Percentiles rank a stretch among this genome's conserved stretches.
Evolutionary conservation across 2,113 vertebrate species (phyloP).

Genomic region (Fulmarus glacialis): DNA sequence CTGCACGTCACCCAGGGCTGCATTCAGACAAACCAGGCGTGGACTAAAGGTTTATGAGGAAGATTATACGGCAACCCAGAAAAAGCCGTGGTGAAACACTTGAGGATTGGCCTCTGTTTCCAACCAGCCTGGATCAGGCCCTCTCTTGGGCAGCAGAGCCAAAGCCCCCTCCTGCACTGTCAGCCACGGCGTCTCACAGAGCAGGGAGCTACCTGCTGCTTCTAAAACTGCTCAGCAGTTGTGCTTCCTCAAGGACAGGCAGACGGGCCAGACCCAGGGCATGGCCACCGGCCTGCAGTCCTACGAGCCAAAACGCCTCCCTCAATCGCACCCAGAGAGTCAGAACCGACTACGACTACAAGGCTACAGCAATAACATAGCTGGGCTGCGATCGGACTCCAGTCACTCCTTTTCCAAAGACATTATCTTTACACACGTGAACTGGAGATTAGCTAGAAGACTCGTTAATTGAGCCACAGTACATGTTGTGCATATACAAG

Average conservation of each 20-base stretch:
- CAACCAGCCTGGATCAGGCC: not conserved
- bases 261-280: not conserved
- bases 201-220: not conserved
- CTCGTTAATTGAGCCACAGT: not conserved
- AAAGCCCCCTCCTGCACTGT: not conserved
- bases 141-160: not conserved
- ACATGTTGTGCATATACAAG: not conserved
- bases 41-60: not conserved
- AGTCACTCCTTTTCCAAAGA: not conserved
- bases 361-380: accelerated
- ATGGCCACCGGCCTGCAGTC: accelerated
- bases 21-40: not conserved
- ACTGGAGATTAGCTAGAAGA: not conserved
- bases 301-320: not conserved
- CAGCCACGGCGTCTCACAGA: not conserved
- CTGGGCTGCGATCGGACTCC: not conserved
- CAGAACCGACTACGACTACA: accelerated
- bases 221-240: not conserved
- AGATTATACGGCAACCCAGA: accelerated
- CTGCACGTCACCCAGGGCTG: not conserved
- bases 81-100: not conserved
- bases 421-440: not conserved
- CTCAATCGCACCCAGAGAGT: not conserved
- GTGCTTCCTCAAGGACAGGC: not conserved
- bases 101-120: not conserved